Evolutionary conservation across 2,113 vertebrate species (phyloP), one percentile per base, ranked within the genome.

Genomic region (Pomatostomus ruficeps): DNA sequence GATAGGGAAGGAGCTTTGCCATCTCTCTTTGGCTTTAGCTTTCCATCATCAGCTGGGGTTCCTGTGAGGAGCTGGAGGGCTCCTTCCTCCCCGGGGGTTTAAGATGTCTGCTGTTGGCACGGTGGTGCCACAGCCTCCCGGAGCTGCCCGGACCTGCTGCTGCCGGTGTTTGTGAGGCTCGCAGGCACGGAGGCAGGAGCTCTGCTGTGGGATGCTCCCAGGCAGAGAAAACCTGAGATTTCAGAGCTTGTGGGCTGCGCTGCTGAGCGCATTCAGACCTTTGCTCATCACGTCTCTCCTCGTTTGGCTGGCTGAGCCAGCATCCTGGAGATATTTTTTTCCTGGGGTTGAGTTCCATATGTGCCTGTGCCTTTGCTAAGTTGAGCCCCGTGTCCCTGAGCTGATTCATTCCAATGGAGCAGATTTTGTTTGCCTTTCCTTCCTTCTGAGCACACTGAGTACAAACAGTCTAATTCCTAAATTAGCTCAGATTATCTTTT

Each of bases 391-490:
- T 86, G 90, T 95, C 95, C 92, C 57, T 17, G 46, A 20, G 92
- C 79, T 93, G 88, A 96, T 95, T 96, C 95, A 95, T 93, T 90
- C 84, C 68, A 88, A 6, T 61, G 55, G 48, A 86, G 92, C 95
- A 96, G 96, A 95, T 96, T 96, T 91, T 95, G 93, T 96, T 96
- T 95, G 81, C 83, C 68, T 94, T 96, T 71, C 79, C 63, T 94
- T 93, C 76, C 88, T 85, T 91, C 88, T 88, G 72, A 95, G 85
- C 88, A 90, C 93, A 81, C 85, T 95, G 46, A 95, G 96, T 91
- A 91, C 95, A 95, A 97, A 94, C 94, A 96, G 87, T 88, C 67
- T 74, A 93, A 93, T 93, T 93, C 94, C 88, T 88, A 97, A 94
- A 94, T 96, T 96, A 96, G 91, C 95, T 93, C 68, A 46, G 94